Evolutionary conservation across 2,888 invertebrate genomes (phyloP).

Genomic region (Hanleya hanleyi): DNA sequence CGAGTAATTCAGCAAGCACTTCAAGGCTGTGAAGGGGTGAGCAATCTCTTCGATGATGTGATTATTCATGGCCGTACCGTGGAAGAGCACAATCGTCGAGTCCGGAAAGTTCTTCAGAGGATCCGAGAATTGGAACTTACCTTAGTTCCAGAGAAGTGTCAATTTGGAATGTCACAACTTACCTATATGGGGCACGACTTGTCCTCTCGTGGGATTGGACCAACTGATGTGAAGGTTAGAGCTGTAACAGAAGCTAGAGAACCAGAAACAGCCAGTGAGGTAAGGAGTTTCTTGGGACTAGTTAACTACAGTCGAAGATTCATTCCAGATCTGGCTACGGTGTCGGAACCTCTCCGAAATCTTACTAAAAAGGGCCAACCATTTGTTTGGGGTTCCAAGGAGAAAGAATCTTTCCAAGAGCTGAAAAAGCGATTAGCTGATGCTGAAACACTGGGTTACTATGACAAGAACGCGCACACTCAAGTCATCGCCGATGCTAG

Average conservation of each 20-base stretch:
- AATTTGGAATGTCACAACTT: slow-evolving; percentile 34
- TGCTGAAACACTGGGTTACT: slow-evolving; percentile 22
- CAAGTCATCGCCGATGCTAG: slow-evolving; percentile 29
- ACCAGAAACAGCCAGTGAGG: slow-evolving; percentile 22
- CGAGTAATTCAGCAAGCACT: slow-evolving; percentile 7
- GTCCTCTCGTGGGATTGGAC: slow-evolving; percentile 19
- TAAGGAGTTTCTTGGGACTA: slow-evolving; percentile 21
- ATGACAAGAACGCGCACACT: slow-evolving; percentile 11
- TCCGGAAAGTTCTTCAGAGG: slow-evolving; percentile 28
- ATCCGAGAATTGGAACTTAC: slow-evolving; percentile 36
- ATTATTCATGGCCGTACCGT: slow-evolving; percentile 36
- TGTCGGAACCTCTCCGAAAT: slow-evolving; percentile 19
- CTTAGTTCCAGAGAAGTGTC: slow-evolving; percentile 40
- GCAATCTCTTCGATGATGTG: slow-evolving; percentile 34
- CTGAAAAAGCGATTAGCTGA: slow-evolving; percentile 14
- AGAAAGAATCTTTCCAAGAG: slow-evolving; percentile 18
- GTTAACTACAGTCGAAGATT: slow-evolving; percentile 18
- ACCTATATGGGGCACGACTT: slow-evolving; percentile 26
- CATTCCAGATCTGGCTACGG: slow-evolving; percentile 20
- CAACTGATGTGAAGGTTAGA: slow-evolving; percentile 17
- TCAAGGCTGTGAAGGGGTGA: slow-evolving; percentile 13
- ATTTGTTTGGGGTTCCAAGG: neutral
- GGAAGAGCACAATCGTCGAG: slow-evolving; percentile 34
- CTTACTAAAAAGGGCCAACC: neutral
- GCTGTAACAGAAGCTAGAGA: slow-evolving; percentile 18